Conservation (phyloP, 53 echinoderm and acorn worm genomes). For the Patiria pectinifera region DNA sequence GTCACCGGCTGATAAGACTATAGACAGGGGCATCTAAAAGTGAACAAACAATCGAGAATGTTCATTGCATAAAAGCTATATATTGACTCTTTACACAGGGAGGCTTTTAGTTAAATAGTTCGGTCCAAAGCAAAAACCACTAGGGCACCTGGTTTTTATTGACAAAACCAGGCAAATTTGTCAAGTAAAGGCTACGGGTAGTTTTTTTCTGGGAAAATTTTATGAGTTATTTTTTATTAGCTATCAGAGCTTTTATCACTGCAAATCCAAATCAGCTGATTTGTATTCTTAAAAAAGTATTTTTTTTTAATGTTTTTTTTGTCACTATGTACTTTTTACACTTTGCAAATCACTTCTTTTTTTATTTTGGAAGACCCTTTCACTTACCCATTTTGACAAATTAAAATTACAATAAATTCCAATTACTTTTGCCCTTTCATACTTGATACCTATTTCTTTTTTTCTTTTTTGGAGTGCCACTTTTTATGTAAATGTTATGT, state of each 20-base stretch:
- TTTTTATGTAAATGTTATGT: too few species aligned
- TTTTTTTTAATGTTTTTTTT: too few species aligned
- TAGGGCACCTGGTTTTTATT: not conserved
- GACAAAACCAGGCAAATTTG: not conserved
- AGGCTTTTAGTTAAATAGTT: not conserved
- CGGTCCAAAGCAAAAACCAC: not conserved
- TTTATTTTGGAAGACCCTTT: too few species aligned
- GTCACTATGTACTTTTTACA: too few species aligned
- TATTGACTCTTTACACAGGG: not conserved
- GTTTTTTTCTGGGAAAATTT: not conserved
- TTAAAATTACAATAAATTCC: too few species aligned
- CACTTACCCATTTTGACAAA: too few species aligned
- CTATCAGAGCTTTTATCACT: not conserved
- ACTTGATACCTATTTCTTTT: too few species aligned
- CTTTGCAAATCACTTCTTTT: too few species aligned
- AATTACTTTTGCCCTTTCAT: too few species aligned
- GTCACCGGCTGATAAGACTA: not conserved
- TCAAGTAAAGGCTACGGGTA: not conserved
- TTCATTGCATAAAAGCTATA: not conserved
- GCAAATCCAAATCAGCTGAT: too few species aligned
- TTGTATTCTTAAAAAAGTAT: too few species aligned
- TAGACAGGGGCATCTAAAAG: not conserved
- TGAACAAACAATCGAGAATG: constrained; percentile 7
- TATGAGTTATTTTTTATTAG: not conserved
- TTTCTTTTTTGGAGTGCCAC: too few species aligned